Evolutionary conservation across 30 jellyfish, hydroid and myxozoan genomes (phyloP).

Genomic region (Chrysaora quinquecirrha): DNA sequence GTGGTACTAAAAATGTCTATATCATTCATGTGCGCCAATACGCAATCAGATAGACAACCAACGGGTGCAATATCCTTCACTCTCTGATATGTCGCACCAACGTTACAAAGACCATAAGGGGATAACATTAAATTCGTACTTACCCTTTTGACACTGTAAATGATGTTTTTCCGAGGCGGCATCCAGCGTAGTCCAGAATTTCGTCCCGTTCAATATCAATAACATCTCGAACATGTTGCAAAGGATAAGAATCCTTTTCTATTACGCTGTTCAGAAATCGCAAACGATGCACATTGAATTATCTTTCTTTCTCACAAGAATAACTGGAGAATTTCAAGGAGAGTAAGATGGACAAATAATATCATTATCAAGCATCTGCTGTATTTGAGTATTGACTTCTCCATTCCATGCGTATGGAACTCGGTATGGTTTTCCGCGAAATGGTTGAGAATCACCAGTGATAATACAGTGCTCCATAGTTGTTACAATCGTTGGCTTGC

Average conservation of each 20-base stretch:
- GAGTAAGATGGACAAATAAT: not conserved
- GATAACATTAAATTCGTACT: conserved; percentile 1
- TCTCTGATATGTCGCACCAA: not conserved
- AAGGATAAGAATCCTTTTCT: no score
- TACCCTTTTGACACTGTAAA: not conserved
- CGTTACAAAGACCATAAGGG: conserved; percentile 11
- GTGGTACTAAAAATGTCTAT: conserved; percentile 1
- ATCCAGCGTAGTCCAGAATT: no score
- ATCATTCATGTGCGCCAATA: not conserved
- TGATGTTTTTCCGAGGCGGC: not conserved
- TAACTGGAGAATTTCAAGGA: conserved; percentile 12
- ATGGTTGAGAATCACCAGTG: not conserved
- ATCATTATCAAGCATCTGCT: conserved; percentile 15
- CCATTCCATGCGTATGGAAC: conserved; percentile 27
- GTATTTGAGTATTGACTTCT: conserved; percentile 11
- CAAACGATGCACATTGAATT: conserved; percentile 1
- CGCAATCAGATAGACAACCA: not conserved
- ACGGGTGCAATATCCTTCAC: conserved; percentile 8
- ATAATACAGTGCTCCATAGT: not conserved
- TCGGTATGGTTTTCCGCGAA: conserved; percentile 8
- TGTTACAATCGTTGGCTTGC: not conserved
- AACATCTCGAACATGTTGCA: no score
- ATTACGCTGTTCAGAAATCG: not conserved
- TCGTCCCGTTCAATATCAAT: not conserved
- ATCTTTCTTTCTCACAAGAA: not conserved